phyloP scores from a whole-genome alignment of 2,113 vertebrate species.

The Peucedramus taeniatus region DNA sequence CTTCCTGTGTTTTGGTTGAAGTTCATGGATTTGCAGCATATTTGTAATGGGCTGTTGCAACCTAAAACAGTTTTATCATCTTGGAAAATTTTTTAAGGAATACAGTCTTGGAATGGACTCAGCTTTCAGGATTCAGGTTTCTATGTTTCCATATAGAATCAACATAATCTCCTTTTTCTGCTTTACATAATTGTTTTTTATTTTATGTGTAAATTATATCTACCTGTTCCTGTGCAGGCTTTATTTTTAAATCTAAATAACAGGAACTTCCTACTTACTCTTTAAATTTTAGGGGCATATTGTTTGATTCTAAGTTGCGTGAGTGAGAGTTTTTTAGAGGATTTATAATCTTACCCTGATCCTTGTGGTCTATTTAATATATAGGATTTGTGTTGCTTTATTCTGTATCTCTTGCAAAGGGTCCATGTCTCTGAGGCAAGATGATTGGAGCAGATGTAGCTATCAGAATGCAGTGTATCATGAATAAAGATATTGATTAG shows the following conservation, averaged over 20 bases:
- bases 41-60: neutral
- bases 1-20: neutral
- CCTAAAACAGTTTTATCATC: neutral
- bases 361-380: accelerated
- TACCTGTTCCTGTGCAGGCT: neutral
- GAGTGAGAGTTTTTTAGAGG: neutral
- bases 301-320: neutral
- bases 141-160: neutral
- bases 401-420: neutral
- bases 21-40: neutral
- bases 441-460: neutral
- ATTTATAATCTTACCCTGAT: neutral
- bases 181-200: neutral
- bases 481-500: neutral
- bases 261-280: neutral
- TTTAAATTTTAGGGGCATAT: neutral
- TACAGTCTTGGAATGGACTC: neutral
- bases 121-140: neutral
- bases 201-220: neutral
- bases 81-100: neutral
- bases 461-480: neutral
- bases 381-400: neutral
- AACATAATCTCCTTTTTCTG: neutral
- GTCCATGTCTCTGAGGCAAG: neutral
- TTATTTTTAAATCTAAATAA: neutral